Conservation (phyloP, 1,140 invertebrate genomes). For the Drosophila kohkoa region DNA sequence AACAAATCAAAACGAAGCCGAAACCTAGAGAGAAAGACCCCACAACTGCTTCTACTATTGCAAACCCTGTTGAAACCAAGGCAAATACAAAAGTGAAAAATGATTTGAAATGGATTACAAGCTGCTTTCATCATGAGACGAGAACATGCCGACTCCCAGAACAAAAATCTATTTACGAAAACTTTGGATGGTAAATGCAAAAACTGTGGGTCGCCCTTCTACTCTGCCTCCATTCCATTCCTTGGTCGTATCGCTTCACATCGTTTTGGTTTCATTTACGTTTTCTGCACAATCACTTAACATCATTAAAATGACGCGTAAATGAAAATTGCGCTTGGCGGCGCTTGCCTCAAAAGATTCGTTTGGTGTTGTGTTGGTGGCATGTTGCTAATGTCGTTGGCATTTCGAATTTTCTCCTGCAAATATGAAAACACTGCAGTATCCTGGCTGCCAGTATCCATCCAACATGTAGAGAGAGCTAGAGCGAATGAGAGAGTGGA, state of each 20-base stretch:
- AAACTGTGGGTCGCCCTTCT: conserved; percentile 37
- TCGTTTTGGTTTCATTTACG: conserved; percentile 49
- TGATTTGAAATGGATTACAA: conserved; percentile 82
- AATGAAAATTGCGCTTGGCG: conserved; percentile 75
- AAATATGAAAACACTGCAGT: conserved; percentile 70
- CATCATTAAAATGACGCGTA: conserved; percentile 83
- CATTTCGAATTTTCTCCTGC: conserved; percentile 74
- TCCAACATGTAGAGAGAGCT: neutral
- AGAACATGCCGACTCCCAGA: conserved; percentile 39
- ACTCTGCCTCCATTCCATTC: neutral
- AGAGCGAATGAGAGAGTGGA: neutral
- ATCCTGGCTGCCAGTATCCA: conserved; percentile 2
- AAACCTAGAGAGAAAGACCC: conserved; percentile 29
- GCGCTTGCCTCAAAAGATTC: conserved; percentile 42
- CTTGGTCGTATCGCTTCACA: conserved; percentile 16
- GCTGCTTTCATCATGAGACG: conserved; percentile 69
- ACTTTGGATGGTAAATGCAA: conserved; percentile 73
- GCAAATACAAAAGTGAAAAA: conserved; percentile 78
- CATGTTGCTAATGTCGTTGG: conserved; percentile 70
- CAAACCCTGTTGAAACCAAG: conserved; percentile 24
- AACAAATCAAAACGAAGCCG: conserved; percentile 77
- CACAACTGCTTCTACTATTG: neutral
- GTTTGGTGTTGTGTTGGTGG: conserved; percentile 27
- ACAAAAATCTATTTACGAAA: conserved; percentile 77
- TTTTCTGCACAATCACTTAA: conserved; percentile 83